Evolutionary conservation across 2,888 invertebrate genomes (phyloP), one percentile per base, ranked within the genome.

Genomic region (Chrysodeixis includens): DNA sequence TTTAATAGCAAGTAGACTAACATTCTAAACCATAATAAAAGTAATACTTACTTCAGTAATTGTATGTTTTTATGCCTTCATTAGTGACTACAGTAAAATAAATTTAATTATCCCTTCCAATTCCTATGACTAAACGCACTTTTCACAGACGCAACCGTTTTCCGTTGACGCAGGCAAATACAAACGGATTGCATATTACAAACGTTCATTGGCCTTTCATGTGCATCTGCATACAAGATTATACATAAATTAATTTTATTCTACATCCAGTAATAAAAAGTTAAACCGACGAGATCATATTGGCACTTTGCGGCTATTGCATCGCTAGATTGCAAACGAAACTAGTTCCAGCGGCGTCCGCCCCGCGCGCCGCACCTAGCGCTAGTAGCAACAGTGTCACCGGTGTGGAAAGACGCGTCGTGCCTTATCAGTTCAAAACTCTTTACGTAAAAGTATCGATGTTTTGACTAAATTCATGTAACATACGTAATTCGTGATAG

Each of bases 401-500:
- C 81, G 79, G 54, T 56, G 69, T 0, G 72, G 52, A 63, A 58
- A 65, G 70, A 79, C 82, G 81, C 57, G 72, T 57, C 51, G 74
- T 57, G 72, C 69, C 71, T 71, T 77, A 78, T 71, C 76, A 62
- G 55, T 65, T 87, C 86, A 87, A 88, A 88, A 90, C 90, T 91
- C 88, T 86, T 88, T 92, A 92, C 93, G 92, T 83, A 83, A 84
- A 82, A 80, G 87, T 90, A 90, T 86, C 84, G 87, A 87, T 87
- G 88, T 87, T 87, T 86, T 86, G 85, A 85, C 78, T 74, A 73
- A 82, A 84, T 74, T 74, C 76, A 80, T 66, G 30, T 70, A 75
- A 74, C 71, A 84, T 77, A 79, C 66, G 67, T 76, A 74, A 77
- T 66, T 70, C 71, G 91, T 90, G 91, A 82, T 77, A 89, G 92